A percentile compares a stretch with the other conserved stretches of the same genome.
Conservation (phyloP, 2,113 vertebrate species). For the Hystrix cristata region DNA sequence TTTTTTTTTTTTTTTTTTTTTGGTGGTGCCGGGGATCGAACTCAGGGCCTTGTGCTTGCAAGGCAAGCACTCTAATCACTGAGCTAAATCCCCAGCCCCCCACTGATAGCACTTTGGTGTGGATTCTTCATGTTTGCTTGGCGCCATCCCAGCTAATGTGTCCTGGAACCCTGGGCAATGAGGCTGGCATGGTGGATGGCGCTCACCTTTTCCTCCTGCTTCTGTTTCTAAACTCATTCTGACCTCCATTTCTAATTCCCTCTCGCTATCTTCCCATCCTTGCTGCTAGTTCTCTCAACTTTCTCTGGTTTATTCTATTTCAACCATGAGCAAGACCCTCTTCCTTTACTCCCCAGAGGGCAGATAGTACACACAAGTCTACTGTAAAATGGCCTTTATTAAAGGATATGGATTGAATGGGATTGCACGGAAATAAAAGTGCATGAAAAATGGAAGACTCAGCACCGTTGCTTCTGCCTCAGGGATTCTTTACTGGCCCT, state of each 20-base stretch:
- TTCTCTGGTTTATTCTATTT: neutral
- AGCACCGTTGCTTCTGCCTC: neutral
- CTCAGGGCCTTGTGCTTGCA: too few relatives aligned
- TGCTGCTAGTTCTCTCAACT: neutral
- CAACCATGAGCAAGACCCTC: neutral
- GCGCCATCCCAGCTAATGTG: neutral
- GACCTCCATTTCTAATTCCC: neutral
- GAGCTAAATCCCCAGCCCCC: too few relatives aligned
- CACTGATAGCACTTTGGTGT: too few relatives aligned
- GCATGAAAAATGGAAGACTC: neutral
- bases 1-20: neutral
- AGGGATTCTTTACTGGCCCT: neutral
- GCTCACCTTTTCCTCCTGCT: accelerated
- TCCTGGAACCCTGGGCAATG: accelerated
- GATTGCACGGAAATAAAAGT: neutral
- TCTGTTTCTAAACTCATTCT: neutral
- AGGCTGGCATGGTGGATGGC: accelerated
- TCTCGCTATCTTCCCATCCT: neutral
- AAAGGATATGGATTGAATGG: conserved; percentile 5
- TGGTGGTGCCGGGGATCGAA: too few relatives aligned
- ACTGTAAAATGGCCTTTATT: neutral
- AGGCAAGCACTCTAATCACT: too few relatives aligned
- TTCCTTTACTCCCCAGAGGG: neutral
- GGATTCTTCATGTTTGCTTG: neutral
- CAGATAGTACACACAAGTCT: neutral